Evolutionary conservation across 1,140 invertebrate species (phyloP), one percentile per base, ranked within the genome.

Genomic region (Drosophila asahinai): DNA sequence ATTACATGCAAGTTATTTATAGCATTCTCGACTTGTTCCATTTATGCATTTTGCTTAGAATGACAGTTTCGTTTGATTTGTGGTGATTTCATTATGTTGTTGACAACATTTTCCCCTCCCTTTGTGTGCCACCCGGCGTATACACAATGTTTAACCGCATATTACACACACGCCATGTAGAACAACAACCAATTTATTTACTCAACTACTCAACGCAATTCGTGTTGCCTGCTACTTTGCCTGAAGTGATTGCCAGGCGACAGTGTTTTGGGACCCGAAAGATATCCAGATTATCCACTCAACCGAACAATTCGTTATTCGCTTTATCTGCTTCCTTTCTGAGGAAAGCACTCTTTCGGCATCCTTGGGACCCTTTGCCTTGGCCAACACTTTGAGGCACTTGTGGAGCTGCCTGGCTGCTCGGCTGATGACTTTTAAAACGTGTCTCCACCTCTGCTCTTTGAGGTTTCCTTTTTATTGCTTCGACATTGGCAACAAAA

Each of bases 371-470:
- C 12, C 63, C 25, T 70, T 71, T 68, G 45, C 52, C 45, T 19
- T 51, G 65, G 9, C 65, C 25, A 30, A 27, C 43, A 36, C 43
- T 61, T 62, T 19, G 25, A 65, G 66, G 61, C 66, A 71, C 67
- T 71, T 68, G 67, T 71, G 45, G 67, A 55, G 12, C 30, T 66
- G 36, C 22, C 22, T 17, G 55, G 12, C 12, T 52, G 58, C 45
- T 30, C 22, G 40, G 30, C 52, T 83, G 71, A 80, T 87, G 83
- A 83, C 83, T 87, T 78, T 71, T 61, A 47, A 83, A 84, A 81
- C 73, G 60, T 80, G 55, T 68, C 66, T 81, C 45, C 19, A 47
- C 25, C 60, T 80, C 25, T 19, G 54, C 30, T 43, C 45, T 65
- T 38, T 25, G 57, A 54, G 38, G 30, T 45, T 45, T 54, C 43